These are phyloP conservation scores for Embiotoca jacksoni DNA, from an alignment of 2,113 vertebrate species.

Conservation along the genomic window DNA sequence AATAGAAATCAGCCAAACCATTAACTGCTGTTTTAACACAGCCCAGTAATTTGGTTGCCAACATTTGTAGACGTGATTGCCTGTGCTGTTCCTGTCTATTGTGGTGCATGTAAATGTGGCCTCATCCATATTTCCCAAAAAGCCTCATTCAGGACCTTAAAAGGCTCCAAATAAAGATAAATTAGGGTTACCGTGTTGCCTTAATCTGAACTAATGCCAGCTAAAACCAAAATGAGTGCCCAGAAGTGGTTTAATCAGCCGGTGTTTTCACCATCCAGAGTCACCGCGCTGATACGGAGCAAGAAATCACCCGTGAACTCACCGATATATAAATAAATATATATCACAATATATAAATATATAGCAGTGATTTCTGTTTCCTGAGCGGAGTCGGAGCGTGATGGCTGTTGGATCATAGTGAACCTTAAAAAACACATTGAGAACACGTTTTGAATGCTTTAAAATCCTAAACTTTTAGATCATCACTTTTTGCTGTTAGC, in stretches of 20 bases:
- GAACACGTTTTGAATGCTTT: constrained; percentile 26
- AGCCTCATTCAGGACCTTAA: constrained; percentile 74
- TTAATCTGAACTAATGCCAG: constrained; percentile 73
- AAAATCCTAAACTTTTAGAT: constrained; percentile 12
- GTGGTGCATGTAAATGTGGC: constrained; percentile 74
- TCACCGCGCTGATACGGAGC: constrained; percentile 19
- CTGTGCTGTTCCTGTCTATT: constrained; percentile 56
- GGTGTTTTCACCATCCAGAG: constrained; percentile 23
- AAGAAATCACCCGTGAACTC: constrained; percentile 57
- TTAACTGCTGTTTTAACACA: constrained; percentile 78
- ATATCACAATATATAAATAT: too few species aligned
- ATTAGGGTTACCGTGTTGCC: constrained; percentile 72
- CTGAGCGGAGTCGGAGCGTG: constrained; percentile 1
- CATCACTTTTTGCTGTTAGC: neutral
- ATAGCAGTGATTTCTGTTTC: constrained; percentile 26
- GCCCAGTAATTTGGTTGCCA: constrained; percentile 71
- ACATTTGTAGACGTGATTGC: constrained; percentile 72
- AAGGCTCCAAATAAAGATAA: constrained; percentile 77
- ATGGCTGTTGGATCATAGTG: constrained; percentile 36
- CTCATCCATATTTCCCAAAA: constrained; percentile 70
- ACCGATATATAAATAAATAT: neutral
- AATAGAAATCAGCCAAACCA: constrained; percentile 79
- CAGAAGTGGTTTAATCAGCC: constrained; percentile 59
- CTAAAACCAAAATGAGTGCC: constrained; percentile 69
- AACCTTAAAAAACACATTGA: neutral